Conservation (phyloP, 2,888 invertebrate species). For the Linnaemya vulpina region DNA sequence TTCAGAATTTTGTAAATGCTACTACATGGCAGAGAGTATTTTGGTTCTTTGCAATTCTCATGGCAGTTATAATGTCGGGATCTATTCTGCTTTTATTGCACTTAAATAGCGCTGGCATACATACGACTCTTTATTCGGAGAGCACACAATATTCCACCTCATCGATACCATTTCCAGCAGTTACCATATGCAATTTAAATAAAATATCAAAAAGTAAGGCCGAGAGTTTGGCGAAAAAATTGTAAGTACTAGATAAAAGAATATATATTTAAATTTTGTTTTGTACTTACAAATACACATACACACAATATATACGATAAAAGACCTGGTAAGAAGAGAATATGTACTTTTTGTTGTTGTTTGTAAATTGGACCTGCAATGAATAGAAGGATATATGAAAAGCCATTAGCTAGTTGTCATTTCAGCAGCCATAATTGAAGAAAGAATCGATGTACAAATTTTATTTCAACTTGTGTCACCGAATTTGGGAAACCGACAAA, state of each 20-base stretch:
- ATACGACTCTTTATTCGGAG: conserved; percentile 85
- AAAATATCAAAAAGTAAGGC: conserved; percentile 83
- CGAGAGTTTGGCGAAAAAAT: conserved; percentile 77
- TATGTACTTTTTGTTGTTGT: too few species aligned
- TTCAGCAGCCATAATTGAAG: too few species aligned
- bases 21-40: conserved; percentile 77
- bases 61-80: conserved; percentile 84
- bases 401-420: too few species aligned
- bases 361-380: too few species aligned
- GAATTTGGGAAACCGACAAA: too few species aligned
- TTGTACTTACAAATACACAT: too few species aligned
- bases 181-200: conserved; percentile 85
- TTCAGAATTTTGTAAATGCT: conserved; percentile 77
- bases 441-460: too few species aligned
- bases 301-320: too few species aligned
- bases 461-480: too few species aligned
- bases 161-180: conserved; percentile 84
- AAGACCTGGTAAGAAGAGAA: too few species aligned
- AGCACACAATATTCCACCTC: conserved; percentile 84
- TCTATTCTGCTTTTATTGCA: conserved; percentile 85
- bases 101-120: conserved; percentile 84
- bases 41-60: conserved; percentile 85
- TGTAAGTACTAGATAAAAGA: conserved; percentile 78
- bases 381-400: too few species aligned
- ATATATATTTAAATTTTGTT: too few species aligned